Evolutionary conservation across 2,888 invertebrate species (phyloP).

Genomic region (Malthinus flaveolus): DNA sequence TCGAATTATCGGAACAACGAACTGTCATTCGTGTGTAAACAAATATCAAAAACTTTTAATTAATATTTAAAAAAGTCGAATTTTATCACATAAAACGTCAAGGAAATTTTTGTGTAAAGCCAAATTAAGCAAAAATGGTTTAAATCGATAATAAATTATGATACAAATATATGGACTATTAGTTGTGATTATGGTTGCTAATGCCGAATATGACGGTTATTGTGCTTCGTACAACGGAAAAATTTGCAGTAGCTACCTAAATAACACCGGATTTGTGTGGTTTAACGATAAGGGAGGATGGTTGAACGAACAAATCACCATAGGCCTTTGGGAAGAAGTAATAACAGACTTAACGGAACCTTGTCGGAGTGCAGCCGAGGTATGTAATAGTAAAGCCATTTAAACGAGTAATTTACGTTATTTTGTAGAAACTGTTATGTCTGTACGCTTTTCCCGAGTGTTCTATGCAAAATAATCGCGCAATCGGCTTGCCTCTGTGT

Average conservation of each 20-base stretch:
- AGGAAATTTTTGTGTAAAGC: too few species aligned
- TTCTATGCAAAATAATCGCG: slow-evolving; percentile 65
- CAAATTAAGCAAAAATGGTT: too few species aligned
- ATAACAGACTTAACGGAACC: slow-evolving; percentile 78
- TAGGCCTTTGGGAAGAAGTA: slow-evolving; percentile 84
- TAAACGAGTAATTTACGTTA: not conserved
- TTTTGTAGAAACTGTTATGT: slow-evolving; percentile 76
- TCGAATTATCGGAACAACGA: too few species aligned
- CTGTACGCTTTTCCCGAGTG: slow-evolving; percentile 86
- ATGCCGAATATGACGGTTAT: slow-evolving; percentile 59
- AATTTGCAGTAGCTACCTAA: slow-evolving; percentile 56
- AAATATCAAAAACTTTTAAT: too few species aligned
- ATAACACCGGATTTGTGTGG: slow-evolving; percentile 59
- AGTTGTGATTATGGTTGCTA: not conserved
- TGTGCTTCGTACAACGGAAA: slow-evolving; percentile 88
- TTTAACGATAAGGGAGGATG: slow-evolving; percentile 69
- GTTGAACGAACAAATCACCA: slow-evolving; percentile 83
- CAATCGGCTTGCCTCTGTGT: slow-evolving; percentile 76
- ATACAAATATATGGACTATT: too few species aligned
- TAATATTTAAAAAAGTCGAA: too few species aligned
- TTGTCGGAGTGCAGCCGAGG: slow-evolving; percentile 85
- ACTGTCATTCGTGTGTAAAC: too few species aligned
- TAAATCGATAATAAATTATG: too few species aligned
- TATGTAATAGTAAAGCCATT: slow-evolving; percentile 41
- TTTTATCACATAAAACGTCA: too few species aligned